A percentile compares a stretch with the other conserved stretches of the same genome.
Conservation (phyloP, 2,888 invertebrate species). For the Drosophila eohydei region DNA sequence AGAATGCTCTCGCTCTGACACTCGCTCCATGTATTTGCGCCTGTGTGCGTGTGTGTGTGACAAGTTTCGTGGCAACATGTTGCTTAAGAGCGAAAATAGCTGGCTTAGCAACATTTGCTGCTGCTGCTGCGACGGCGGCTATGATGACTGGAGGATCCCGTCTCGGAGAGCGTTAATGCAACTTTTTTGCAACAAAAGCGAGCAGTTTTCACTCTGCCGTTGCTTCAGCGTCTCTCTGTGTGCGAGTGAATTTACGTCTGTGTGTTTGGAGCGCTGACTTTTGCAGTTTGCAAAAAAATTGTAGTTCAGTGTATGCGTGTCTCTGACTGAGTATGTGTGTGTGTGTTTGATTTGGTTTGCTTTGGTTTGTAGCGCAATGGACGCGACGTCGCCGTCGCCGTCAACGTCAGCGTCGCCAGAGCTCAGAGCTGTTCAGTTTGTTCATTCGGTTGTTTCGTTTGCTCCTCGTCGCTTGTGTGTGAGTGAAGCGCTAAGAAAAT, state of each 20-base stretch:
- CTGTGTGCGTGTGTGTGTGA: constrained; percentile 14
- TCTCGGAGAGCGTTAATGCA: constrained; percentile 45
- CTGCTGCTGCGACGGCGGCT: constrained; percentile 15
- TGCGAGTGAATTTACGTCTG: constrained; percentile 18
- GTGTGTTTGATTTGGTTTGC: constrained; percentile 69
- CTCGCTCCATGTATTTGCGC: neutral
- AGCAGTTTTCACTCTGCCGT: constrained; percentile 49
- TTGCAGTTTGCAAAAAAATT: constrained; percentile 59
- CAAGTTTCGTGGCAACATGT: constrained; percentile 43
- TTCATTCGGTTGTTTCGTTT: constrained; percentile 81
- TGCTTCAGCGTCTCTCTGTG: constrained; percentile 16
- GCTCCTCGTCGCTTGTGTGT: constrained; percentile 82
- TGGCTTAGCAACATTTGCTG: constrained; percentile 46
- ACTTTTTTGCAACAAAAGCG: constrained; percentile 37
- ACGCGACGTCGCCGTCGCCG: constrained; percentile 35
- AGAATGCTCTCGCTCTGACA: constrained; percentile 25
- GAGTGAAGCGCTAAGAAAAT: constrained; percentile 65
- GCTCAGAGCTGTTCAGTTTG: constrained; percentile 64
- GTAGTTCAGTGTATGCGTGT: constrained; percentile 24
- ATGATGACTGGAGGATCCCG: constrained; percentile 57
- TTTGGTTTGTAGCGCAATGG: constrained; percentile 74
- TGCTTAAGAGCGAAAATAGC: constrained; percentile 35
- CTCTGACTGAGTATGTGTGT: constrained; percentile 20
- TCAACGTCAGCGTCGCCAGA: constrained; percentile 44
- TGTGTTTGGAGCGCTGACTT: constrained; percentile 48